Evolutionary conservation across 2,888 invertebrate species (phyloP), one percentile per base, ranked within the genome.

Genomic region (Gortyna flavago): DNA sequence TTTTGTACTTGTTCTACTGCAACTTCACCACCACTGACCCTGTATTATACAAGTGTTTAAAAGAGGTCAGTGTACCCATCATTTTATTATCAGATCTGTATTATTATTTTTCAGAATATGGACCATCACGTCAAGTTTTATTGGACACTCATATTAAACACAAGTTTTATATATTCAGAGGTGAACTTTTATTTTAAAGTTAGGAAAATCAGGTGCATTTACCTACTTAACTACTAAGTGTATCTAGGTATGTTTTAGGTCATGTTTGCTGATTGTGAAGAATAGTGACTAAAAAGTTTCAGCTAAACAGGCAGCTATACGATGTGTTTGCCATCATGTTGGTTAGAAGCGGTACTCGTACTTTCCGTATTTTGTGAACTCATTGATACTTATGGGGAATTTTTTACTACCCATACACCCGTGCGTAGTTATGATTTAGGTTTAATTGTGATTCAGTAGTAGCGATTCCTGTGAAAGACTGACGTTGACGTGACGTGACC

Each of bases 401-500:
- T 66, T 54, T 64, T 54, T 44, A 65, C 57, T 51, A 44, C 62
- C 21, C 51, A 38, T 16, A 13, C 21, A 57, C n/a, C 1, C n/a
- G 54, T n/a, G 29, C 67, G 75, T 86, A 86, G 68, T 84, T 81
- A 83, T 41, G 59, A 67, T 82, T 85, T 74, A 75, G 70, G 70
- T 75, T 71, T 57, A 41, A 73, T 29, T 74, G 64, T 92, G 88
- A 90, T 73, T 90, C 90, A 91, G 80, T 71, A 70, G 62, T 67
- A 61, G 64, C 77, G 66, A 79, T 79, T 83, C 74, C 69, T 73
- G 69, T 70, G 44, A 66, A 81, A 81, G 64, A 77, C 59, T 84
- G 84, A 82, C 65, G 80, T 38, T 59, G 51, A 29, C 9, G 69
- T 77, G 80, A 83, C 69, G 84, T 79, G 87, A 85, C 85, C 86